Evolutionary conservation across 2,797 vertebrate species (phyloP).

Genomic region (Catostomus latipinnis): DNA sequence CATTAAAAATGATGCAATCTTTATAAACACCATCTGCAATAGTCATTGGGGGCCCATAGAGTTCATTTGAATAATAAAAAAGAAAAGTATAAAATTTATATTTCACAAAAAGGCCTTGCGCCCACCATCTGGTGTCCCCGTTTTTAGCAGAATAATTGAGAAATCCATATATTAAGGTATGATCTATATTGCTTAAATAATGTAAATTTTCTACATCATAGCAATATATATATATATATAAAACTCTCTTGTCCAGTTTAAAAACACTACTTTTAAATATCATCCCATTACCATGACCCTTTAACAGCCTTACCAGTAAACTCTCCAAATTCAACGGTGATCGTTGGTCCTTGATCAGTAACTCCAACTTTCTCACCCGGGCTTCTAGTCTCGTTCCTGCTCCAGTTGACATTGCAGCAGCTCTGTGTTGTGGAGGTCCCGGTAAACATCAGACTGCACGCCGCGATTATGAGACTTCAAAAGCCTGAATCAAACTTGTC

Average conservation of each 20-base stretch:
- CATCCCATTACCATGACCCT: slow-evolving; percentile 14
- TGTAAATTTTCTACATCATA: background rate
- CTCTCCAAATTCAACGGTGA: slow-evolving; percentile 77
- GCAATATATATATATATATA: background rate
- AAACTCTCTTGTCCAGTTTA: background rate
- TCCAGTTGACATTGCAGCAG: slow-evolving; percentile 71
- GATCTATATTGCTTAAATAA: background rate
- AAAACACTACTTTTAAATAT: background rate
- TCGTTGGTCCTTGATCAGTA: slow-evolving; percentile 72
- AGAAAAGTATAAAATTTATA: too few species aligned
- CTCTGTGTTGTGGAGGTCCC: slow-evolving; percentile 43
- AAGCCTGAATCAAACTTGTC: slow-evolving; percentile 17
- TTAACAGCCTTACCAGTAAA: slow-evolving; percentile 74
- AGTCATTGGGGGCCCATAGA: too few species aligned
- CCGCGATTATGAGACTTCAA: slow-evolving; percentile 45
- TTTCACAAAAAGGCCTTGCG: background rate
- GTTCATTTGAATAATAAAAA: background rate
- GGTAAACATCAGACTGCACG: slow-evolving; percentile 40
- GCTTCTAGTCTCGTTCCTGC: slow-evolving; percentile 76
- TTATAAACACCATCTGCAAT: background rate
- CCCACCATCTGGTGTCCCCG: background rate
- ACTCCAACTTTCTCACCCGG: slow-evolving; percentile 75
- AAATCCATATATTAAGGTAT: background rate
- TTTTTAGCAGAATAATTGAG: background rate
- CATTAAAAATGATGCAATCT: too few species aligned